Conservation (phyloP, 2,888 invertebrate species). For the Zaprionus lineosus region DNA sequence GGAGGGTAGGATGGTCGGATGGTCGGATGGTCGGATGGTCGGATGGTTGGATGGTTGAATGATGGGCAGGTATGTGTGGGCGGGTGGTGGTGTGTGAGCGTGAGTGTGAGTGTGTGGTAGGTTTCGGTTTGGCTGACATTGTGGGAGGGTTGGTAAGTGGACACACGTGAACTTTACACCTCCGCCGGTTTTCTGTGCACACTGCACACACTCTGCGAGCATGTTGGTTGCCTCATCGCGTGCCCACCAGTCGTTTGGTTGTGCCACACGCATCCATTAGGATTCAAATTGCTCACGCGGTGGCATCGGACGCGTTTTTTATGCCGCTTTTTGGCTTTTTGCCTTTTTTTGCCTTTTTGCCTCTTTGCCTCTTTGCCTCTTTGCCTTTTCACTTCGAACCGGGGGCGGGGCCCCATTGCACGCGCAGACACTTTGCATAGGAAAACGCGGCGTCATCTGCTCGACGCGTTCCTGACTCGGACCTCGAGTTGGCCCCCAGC, state of each 20-base stretch:
- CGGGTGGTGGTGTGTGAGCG: background rate
- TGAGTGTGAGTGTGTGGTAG: background rate
- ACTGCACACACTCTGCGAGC: slow-evolving; percentile 16
- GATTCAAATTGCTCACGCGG: slow-evolving; percentile 71
- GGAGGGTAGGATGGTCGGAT: background rate
- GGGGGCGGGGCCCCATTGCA: slow-evolving; percentile 47
- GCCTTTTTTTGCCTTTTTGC: slow-evolving; percentile 38
- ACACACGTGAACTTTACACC: slow-evolving; percentile 82
- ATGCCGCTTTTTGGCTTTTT: slow-evolving; percentile 66
- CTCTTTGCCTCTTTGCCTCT: slow-evolving; percentile 9
- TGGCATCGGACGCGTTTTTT: slow-evolving; percentile 56
- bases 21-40: background rate
- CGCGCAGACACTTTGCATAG: slow-evolving; percentile 77
- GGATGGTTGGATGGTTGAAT: background rate
- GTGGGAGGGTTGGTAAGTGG: slow-evolving; percentile 63
- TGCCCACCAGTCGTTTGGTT: slow-evolving; percentile 69
- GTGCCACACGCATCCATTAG: slow-evolving; percentile 75
- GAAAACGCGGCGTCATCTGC: slow-evolving; percentile 65
- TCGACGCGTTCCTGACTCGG: slow-evolving; percentile 20
- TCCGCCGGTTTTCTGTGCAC: slow-evolving; percentile 73
- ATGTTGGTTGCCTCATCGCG: slow-evolving; percentile 62
- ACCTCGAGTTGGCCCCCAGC: slow-evolving; percentile 13
- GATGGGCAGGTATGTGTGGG: too few species aligned
- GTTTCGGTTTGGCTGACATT: too few species aligned
- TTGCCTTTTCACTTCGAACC: too few species aligned